A percentile compares a stretch with the other conserved stretches of the same genome.
These are phyloP conservation scores for Apostichopus leukothele DNA, from an alignment of 53 echinoderm and acorn worm species.

Conservation along the genomic window DNA sequence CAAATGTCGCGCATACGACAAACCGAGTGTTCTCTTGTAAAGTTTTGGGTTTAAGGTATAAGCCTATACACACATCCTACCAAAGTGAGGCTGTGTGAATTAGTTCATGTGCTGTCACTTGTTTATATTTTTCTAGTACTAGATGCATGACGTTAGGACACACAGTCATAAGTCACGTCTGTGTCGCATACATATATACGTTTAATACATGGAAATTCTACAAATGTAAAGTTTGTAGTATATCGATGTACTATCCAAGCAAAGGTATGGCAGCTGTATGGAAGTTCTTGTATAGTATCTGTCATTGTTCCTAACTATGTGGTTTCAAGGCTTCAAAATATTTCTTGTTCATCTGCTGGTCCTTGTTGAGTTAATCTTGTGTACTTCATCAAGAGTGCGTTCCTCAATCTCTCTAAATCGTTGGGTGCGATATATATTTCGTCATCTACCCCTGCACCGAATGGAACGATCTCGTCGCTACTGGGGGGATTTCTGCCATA, in stretches of 20 bases:
- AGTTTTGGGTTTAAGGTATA: too few relatives aligned
- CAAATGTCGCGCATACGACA: too few relatives aligned
- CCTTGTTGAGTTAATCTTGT: constrained; percentile 11
- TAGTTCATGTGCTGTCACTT: too few relatives aligned
- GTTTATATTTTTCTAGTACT: too few relatives aligned
- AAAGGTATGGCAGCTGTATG: neutral
- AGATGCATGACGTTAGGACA: too few relatives aligned
- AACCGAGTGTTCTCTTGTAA: too few relatives aligned
- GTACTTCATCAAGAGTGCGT: constrained; percentile 28
- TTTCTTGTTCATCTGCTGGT: constrained; percentile 12
- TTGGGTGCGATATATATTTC: neutral
- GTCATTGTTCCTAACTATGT: neutral
- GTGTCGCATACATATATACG: neutral
- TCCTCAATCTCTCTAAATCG: neutral
- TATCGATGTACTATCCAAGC: constrained; percentile 6
- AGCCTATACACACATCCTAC: too few relatives aligned
- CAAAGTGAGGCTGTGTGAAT: too few relatives aligned
- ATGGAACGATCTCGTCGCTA: constrained; percentile 10
- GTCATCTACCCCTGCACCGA: neutral
- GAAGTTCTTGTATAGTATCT: constrained; percentile 7
- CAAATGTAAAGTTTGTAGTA: neutral
- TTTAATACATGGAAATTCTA: neutral
- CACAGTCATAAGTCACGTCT: neutral
- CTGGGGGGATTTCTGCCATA: constrained; percentile 13
- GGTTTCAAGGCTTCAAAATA: constrained; percentile 22